Base-by-base conservation (phyloP, 1,140 invertebrate genomes). In the Halesus radiatus region DNA sequence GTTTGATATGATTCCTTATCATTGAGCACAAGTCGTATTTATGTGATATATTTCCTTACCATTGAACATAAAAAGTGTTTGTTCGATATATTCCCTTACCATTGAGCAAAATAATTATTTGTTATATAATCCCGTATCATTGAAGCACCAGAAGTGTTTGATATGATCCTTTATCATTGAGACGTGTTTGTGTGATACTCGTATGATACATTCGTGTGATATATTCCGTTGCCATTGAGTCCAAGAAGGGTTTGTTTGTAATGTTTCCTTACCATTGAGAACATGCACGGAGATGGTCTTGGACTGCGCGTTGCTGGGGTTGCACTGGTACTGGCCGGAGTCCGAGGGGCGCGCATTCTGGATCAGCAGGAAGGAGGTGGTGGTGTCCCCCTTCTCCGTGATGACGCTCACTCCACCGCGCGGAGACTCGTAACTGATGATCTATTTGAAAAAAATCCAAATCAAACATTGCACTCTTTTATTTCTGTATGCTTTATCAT, bases 351-450 rank as follows among this genome's bases (percentile, higher is more conserved):
- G 90, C n/a, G 94, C 93, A 84, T 91, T 90, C 84, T 93, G 93
- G 76, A 94, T 93, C 52, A 94, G 88, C 81, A 95, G 89, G 86
- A 93, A 94, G 82, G 92, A 93, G 53, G 93, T 93, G 45, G 94
- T 94, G 84, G 92, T 91, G 85, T 93, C 92, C 54, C 93, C 93
- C 86, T 94, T 94, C 86, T 94, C 94, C 32, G 93, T 94, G 85
- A 94, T 93, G 29, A 94, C 93, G 79, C 91, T 93, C 60, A 95
- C 93, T 6, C 93, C 93, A 45, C 93, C 93, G 81, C 94, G 88
- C 3, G 92, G 92, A 73, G 93, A 94, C 86, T 94, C 93, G 88
- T 94, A 94, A 89, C 93, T 94, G 85, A 95, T 94, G 86, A 81
- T 81, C 82, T 83, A 45, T 3, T 18, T 32, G 72, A 52, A 72